phyloP scores from a whole-genome alignment of 2,888 invertebrate genomes.

The Cephonodes hylas region DNA sequence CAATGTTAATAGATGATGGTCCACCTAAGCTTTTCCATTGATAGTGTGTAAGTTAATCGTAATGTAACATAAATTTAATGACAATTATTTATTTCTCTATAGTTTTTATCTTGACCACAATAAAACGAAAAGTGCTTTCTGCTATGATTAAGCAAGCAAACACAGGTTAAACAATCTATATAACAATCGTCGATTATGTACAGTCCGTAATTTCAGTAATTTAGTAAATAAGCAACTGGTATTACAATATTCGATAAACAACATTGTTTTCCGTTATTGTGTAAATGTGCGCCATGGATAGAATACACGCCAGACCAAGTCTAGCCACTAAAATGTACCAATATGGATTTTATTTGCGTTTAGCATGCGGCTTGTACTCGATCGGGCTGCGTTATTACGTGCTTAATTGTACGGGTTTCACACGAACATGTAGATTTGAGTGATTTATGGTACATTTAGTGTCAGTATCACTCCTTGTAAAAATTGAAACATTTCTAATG shows the following conservation, averaged over 20 bases:
- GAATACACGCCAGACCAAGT: background rate
- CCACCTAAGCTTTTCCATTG: background rate
- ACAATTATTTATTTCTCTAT: background rate
- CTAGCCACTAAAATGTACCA: background rate
- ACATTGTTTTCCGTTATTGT: slow-evolving; percentile 11
- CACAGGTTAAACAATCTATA: background rate
- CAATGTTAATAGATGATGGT: background rate
- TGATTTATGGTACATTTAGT: too few species aligned
- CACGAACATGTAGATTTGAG: background rate
- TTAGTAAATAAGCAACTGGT: background rate
- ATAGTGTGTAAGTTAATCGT: background rate
- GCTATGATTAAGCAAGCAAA: background rate
- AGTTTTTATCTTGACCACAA: background rate
- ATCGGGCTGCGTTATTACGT: background rate
- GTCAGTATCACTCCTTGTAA: too few species aligned
- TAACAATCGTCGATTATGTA: background rate
- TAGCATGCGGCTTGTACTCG: background rate
- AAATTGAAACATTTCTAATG: too few species aligned
- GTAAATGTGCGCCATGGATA: slow-evolving; percentile 9
- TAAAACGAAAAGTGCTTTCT: too few species aligned
- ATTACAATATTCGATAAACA: background rate
- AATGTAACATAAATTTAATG: background rate
- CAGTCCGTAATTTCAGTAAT: background rate
- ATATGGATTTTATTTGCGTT: background rate
- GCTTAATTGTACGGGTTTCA: background rate